A percentile compares a stretch with the other conserved stretches of the same genome.
phyloP scores from a whole-genome alignment of 2,888 invertebrate genomes.

The Dryomyza anilis region DNA sequence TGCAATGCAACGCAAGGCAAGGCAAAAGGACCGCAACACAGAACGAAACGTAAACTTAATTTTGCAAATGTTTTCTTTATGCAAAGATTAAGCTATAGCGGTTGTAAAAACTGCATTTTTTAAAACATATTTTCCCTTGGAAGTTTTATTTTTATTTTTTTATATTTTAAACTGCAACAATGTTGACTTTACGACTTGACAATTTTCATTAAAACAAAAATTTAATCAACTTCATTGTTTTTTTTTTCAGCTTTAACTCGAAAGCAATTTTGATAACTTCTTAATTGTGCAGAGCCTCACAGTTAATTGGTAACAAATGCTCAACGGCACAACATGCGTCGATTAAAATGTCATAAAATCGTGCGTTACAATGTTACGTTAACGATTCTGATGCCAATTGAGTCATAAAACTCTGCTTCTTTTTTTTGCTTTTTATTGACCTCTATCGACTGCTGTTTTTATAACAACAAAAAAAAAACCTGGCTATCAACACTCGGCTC shows the following conservation, averaged over 20 bases:
- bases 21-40: neutral
- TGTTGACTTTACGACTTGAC: slow-evolving; percentile 19
- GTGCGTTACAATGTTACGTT: slow-evolving; percentile 19
- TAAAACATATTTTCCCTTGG: too few species aligned
- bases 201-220: too few species aligned
- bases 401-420: slow-evolving; percentile 21
- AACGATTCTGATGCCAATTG: slow-evolving; percentile 27
- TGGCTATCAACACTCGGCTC: slow-evolving; percentile 37
- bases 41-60: too few species aligned
- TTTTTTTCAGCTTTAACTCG: neutral
- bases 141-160: too few species aligned
- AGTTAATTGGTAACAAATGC: slow-evolving; percentile 40
- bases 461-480: neutral
- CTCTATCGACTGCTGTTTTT: slow-evolving; percentile 18
- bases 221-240: neutral
- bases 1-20: neutral
- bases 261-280: neutral
- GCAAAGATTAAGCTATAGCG: too few species aligned
- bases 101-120: too few species aligned
- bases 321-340: slow-evolving; percentile 33
- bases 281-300: slow-evolving; percentile 2
- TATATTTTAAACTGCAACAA: too few species aligned
- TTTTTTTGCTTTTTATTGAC: neutral
- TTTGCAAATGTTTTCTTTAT: too few species aligned
- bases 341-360: slow-evolving; percentile 22